These are phyloP conservation scores for Sebastes schlegelii DNA, from an alignment of 2,113 vertebrate species.

Conservation along the genomic window DNA sequence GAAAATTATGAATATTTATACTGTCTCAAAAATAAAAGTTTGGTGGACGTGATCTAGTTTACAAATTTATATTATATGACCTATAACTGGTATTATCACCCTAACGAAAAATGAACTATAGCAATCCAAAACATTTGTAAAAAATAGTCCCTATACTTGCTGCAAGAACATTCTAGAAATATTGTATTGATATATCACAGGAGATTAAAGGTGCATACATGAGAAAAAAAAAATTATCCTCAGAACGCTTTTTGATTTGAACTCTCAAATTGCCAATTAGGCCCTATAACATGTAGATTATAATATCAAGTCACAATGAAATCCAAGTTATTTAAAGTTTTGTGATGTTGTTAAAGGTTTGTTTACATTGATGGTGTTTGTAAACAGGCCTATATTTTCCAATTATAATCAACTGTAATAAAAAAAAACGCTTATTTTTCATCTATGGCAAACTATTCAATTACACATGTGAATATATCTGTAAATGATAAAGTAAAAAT, in stretches of 20 bases:
- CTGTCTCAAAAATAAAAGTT: conserved; percentile 78
- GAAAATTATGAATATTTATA: conserved; percentile 76
- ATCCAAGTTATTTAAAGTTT: conserved; percentile 45
- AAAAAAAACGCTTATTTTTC: conserved; percentile 59
- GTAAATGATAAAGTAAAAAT: conserved; percentile 53
- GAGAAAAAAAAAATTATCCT: conserved; percentile 1
- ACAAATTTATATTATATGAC: conserved; percentile 81
- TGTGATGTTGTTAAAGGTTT: conserved; percentile 63
- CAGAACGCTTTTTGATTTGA: conserved; percentile 33
- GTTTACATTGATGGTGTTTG: conserved; percentile 69
- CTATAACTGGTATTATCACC: conserved; percentile 78
- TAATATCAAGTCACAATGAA: conserved; percentile 29
- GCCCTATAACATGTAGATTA: not conserved
- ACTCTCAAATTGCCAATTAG: conserved; percentile 42
- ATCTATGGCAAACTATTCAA: conserved; percentile 56
- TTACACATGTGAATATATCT: conserved; percentile 62
- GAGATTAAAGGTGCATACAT: conserved; percentile 44
- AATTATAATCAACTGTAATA: conserved; percentile 61
- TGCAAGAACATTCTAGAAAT: conserved; percentile 73
- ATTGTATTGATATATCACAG: conserved; percentile 42
- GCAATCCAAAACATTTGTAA: conserved; percentile 38
- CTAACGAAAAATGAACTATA: conserved; percentile 67
- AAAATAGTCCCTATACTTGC: conserved; percentile 74
- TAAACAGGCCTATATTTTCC: conserved; percentile 65
- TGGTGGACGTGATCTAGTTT: conserved; percentile 86